Conservation (phyloP, 2,113 vertebrate genomes). For the Malaclemys terrapin region DNA sequence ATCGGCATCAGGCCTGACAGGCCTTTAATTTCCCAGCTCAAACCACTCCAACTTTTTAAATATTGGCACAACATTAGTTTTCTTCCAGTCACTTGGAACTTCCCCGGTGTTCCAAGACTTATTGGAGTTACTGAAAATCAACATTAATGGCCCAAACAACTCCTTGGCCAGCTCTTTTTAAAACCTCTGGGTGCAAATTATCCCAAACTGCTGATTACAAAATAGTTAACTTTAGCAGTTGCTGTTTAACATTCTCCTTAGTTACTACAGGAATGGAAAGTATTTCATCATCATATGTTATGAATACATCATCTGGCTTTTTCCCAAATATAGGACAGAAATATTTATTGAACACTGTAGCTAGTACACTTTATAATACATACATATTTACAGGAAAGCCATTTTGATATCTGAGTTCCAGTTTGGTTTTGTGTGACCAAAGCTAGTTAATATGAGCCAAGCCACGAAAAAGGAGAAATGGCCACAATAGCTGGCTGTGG, state of each 20-base stretch:
- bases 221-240: not conserved
- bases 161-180: not conserved
- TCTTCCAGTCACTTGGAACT: not conserved
- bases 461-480: not conserved
- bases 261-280: not conserved
- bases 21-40: not conserved
- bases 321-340: not conserved
- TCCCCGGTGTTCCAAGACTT: not conserved
- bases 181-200: not conserved
- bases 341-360: rapidly evolving
- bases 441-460: not conserved
- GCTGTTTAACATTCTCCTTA: not conserved
- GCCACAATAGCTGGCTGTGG: not conserved
- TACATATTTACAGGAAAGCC: not conserved
- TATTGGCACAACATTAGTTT: not conserved
- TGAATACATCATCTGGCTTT: not conserved
- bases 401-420: not conserved
- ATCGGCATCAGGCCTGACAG: not conserved
- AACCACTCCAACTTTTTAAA: not conserved
- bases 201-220: not conserved
- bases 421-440: not conserved
- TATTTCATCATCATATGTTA: not conserved
- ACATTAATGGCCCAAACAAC: not conserved
- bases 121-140: not conserved
- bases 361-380: rapidly evolving